These are phyloP conservation scores for Drosophila seguyi DNA, from an alignment of 1,140 invertebrate genomes.

Conservation along the genomic window DNA sequence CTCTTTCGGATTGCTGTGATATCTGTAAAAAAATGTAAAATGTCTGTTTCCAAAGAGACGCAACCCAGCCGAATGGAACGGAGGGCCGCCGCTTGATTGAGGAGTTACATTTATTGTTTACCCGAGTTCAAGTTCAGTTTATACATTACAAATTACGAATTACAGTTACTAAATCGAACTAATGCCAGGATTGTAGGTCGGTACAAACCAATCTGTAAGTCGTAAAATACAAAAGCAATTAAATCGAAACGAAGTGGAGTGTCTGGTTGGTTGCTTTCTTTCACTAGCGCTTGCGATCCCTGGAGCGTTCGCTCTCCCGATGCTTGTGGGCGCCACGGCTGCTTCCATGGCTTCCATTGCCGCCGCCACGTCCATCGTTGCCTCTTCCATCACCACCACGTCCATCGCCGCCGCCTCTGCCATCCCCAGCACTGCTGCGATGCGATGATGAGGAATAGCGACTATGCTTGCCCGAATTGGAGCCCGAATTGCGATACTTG, in stretches of 20 bases:
- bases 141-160: conserved; percentile 16
- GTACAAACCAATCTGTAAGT: conserved; percentile 29
- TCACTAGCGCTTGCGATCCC: conserved; percentile 78
- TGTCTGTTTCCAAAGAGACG: background rate
- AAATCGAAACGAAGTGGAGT: conserved; percentile 20
- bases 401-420: conserved; percentile 11
- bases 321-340: conserved; percentile 71
- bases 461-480: conserved; percentile 72
- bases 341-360: conserved; percentile 7
- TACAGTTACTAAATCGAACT: conserved; percentile 32
- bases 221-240: conserved; percentile 34
- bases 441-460: conserved; percentile 59
- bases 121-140: conserved; percentile 34
- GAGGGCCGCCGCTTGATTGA: conserved; percentile 17
- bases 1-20: conserved; percentile 45
- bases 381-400: conserved; percentile 12
- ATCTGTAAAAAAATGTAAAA: conserved; percentile 11
- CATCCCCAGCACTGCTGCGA: conserved; percentile 55
- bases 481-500: conserved; percentile 70
- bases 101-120: conserved; percentile 46
- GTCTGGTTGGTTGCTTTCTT: background rate
- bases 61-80: background rate
- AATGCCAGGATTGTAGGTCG: conserved; percentile 13
- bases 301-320: conserved; percentile 74
- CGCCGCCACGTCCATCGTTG: conserved; percentile 22